phyloP scores from a whole-genome alignment of 2,888 invertebrate species.

The Acronicta aceris region DNA sequence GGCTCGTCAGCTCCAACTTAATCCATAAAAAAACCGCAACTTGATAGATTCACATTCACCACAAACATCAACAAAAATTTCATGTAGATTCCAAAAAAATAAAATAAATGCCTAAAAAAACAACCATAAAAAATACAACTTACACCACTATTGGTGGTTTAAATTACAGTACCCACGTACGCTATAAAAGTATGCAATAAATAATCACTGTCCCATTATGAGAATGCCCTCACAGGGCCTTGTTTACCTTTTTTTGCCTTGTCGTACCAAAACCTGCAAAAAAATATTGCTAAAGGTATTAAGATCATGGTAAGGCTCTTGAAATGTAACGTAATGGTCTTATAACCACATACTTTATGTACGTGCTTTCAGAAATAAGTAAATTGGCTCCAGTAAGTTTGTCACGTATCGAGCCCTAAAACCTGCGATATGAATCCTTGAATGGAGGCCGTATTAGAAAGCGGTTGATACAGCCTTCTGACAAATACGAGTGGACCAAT shows the following conservation, averaged over 20 bases:
- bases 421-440: slow-evolving; percentile 38
- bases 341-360: slow-evolving; percentile 40
- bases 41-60: no score
- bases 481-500: slow-evolving; percentile 27
- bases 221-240: background rate
- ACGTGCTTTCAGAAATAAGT: slow-evolving; percentile 39
- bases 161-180: no score
- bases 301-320: slow-evolving; percentile 43
- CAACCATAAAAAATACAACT: no score
- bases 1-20: no score
- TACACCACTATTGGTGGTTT: no score
- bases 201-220: background rate
- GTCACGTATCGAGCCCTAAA: slow-evolving; percentile 51
- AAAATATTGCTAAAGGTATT: slow-evolving; percentile 27
- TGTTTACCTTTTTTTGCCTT: background rate
- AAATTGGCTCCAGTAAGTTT: slow-evolving; percentile 22
- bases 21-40: no score
- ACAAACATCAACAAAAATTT: no score
- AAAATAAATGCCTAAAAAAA: no score
- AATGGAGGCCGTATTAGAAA: slow-evolving; percentile 49
- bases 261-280: slow-evolving; percentile 10
- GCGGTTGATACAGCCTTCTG: slow-evolving; percentile 27
- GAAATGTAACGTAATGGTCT: slow-evolving; percentile 39
- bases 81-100: no score
- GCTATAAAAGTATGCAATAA: background rate